phyloP scores from a whole-genome alignment of 2,888 invertebrate genomes.

The Pseudococcus jackbeardsleyi region DNA sequence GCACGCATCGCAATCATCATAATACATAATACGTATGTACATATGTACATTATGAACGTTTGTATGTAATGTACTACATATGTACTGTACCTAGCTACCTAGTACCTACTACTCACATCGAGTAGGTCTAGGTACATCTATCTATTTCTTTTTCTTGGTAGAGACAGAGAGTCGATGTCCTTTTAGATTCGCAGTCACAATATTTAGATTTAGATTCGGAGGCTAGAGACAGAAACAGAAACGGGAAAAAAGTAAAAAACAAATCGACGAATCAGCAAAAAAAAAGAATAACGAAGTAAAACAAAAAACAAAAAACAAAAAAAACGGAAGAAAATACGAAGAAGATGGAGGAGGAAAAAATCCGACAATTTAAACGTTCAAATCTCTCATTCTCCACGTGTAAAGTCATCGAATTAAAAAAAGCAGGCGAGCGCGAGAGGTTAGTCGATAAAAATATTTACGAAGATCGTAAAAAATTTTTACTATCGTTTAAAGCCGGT shows the following conservation, averaged over 20 bases:
- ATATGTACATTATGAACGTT: too few species aligned
- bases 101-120: too few species aligned
- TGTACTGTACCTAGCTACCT: too few species aligned
- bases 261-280: background rate
- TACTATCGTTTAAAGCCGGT: slow-evolving; percentile 45
- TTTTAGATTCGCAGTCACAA: too few species aligned
- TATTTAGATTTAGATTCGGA: too few species aligned
- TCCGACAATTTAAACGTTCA: slow-evolving; percentile 23
- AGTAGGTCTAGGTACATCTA: too few species aligned
- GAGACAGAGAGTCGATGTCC: too few species aligned
- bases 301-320: background rate
- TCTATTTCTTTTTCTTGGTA: too few species aligned
- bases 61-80: too few species aligned
- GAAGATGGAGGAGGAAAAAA: background rate
- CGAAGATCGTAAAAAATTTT: slow-evolving; percentile 42
- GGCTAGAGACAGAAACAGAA: background rate
- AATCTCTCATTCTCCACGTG: background rate
- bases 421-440: background rate
- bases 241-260: background rate
- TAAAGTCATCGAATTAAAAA: slow-evolving; percentile 22
- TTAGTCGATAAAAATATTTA: slow-evolving; percentile 14
- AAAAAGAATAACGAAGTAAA: background rate
- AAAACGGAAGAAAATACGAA: background rate
- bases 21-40: too few species aligned
- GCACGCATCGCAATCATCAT: too few species aligned